These are phyloP conservation scores for Teleopsis dalmanni DNA, from an alignment of 1,140 invertebrate genomes.

Conservation along the genomic window DNA sequence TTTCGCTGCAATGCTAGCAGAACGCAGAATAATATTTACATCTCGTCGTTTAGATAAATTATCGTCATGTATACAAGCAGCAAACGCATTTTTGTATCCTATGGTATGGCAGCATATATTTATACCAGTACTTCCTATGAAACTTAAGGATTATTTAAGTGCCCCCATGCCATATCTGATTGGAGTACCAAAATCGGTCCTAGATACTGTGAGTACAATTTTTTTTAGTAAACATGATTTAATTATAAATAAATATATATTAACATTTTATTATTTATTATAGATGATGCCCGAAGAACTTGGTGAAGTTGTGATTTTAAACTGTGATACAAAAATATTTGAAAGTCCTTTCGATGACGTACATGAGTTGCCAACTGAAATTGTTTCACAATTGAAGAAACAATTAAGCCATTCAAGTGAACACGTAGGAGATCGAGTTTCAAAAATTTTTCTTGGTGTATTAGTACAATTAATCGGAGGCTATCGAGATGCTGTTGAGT, in stretches of 20 bases:
- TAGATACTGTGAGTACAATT: slow-evolving; percentile 49
- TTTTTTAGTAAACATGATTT: not conserved
- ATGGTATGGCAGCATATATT: slow-evolving; percentile 98
- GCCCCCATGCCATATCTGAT: slow-evolving; percentile 95
- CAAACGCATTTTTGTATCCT: slow-evolving; percentile 87
- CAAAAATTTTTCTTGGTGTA: slow-evolving; percentile 80
- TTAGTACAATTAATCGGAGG: slow-evolving; percentile 88
- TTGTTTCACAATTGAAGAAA: slow-evolving; percentile 59
- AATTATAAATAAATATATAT: no score
- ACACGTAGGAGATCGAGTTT: slow-evolving; percentile 79
- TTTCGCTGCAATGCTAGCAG: slow-evolving; percentile 89
- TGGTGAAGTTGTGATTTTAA: slow-evolving; percentile 84
- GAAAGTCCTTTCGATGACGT: slow-evolving; percentile 83
- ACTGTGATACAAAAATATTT: slow-evolving; percentile 81
- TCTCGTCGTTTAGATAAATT: slow-evolving; percentile 78
- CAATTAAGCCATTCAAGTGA: slow-evolving; percentile 49
- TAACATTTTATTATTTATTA: no score
- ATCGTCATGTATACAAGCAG: slow-evolving; percentile 88
- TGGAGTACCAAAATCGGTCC: slow-evolving; percentile 76
- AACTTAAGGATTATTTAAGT: slow-evolving; percentile 81
- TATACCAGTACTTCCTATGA: slow-evolving; percentile 83
- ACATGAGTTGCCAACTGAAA: slow-evolving; percentile 72
- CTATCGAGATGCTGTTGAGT: slow-evolving; percentile 82
- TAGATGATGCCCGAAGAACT: slow-evolving; percentile 62
- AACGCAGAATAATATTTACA: slow-evolving; percentile 83